A percentile compares a stretch with the other conserved stretches of the same genome.
Evolutionary conservation across 2,888 invertebrate species (phyloP).

Genomic region (Protodeltote pygarga): DNA sequence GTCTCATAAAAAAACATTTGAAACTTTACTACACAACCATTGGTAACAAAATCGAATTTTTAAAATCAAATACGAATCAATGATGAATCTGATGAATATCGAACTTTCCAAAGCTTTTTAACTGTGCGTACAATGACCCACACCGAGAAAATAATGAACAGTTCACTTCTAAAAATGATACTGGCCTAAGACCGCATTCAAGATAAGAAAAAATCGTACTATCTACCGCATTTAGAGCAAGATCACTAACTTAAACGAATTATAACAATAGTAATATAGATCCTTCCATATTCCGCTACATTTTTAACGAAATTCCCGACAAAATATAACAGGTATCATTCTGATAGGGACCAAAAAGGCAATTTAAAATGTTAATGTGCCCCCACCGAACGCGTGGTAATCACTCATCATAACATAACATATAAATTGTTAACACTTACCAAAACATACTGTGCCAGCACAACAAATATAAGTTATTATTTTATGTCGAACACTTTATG

Average conservation of each 20-base stretch:
- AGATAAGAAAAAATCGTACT: slow-evolving; percentile 13
- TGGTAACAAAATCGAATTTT: not conserved
- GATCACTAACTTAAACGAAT: slow-evolving; percentile 6
- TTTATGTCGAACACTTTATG: slow-evolving; percentile 24
- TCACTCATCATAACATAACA: slow-evolving; percentile 37
- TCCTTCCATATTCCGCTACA: not conserved
- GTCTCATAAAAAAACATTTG: no score
- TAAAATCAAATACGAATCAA: no score
- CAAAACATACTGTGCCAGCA: slow-evolving; percentile 55
- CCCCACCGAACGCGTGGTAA: slow-evolving; percentile 64
- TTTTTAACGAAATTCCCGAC: slow-evolving; percentile 12
- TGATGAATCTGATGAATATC: slow-evolving; percentile 1
- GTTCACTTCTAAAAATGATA: slow-evolving; percentile 31
- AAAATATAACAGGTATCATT: slow-evolving; percentile 25
- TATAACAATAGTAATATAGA: no score
- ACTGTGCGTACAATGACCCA: slow-evolving; percentile 14
- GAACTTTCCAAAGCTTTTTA: slow-evolving; percentile 26
- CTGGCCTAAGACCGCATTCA: slow-evolving; percentile 22
- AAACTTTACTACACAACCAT: no score
- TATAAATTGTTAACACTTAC: slow-evolving; percentile 59
- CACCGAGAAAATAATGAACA: slow-evolving; percentile 26
- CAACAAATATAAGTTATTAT: slow-evolving; percentile 24
- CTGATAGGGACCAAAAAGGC: slow-evolving; percentile 19
- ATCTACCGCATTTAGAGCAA: slow-evolving; percentile 1
- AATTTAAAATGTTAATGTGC: slow-evolving; percentile 59